These are phyloP conservation scores for Hirtodrosophila alboralis DNA, from an alignment of 2,888 invertebrate species.

Conservation along the genomic window DNA sequence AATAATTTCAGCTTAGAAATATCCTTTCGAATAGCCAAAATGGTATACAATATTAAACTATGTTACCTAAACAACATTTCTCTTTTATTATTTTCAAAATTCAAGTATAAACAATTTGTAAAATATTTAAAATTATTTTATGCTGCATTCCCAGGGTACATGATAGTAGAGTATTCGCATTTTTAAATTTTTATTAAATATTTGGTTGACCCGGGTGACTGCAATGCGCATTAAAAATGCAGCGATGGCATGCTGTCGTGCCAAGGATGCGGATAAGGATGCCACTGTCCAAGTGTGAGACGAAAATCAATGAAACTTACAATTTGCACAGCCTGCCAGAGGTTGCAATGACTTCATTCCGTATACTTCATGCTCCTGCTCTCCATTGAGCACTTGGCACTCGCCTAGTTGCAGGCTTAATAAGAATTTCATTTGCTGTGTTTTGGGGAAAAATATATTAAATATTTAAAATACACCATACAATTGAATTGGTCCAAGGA, in stretches of 20 bases:
- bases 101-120: too few relatives aligned
- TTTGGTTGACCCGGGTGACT: constrained; percentile 53
- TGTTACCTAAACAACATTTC: too few relatives aligned
- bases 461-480: constrained; percentile 56
- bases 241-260: constrained; percentile 38
- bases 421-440: constrained; percentile 46
- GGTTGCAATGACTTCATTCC: constrained; percentile 32
- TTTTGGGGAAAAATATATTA: constrained; percentile 29
- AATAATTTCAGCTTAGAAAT: too few relatives aligned
- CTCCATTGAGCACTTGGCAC: neutral
- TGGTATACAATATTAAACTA: too few relatives aligned
- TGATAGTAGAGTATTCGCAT: constrained; percentile 29
- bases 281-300: constrained; percentile 34
- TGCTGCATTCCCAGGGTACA: constrained; percentile 4
- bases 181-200: constrained; percentile 57
- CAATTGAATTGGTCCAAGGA: constrained; percentile 21
- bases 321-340: constrained; percentile 51
- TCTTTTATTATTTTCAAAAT: too few relatives aligned
- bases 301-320: constrained; percentile 65
- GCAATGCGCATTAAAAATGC: constrained; percentile 73
- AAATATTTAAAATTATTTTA: too few relatives aligned
- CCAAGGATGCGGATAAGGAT: constrained; percentile 39
- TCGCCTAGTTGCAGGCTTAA: constrained; percentile 27
- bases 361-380: neutral
- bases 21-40: too few relatives aligned